A percentile compares a stretch with the other conserved stretches of the same genome.
Evolutionary conservation across 2,113 vertebrate genomes (phyloP).

Genomic region (Neomonachus schauinslandi): DNA sequence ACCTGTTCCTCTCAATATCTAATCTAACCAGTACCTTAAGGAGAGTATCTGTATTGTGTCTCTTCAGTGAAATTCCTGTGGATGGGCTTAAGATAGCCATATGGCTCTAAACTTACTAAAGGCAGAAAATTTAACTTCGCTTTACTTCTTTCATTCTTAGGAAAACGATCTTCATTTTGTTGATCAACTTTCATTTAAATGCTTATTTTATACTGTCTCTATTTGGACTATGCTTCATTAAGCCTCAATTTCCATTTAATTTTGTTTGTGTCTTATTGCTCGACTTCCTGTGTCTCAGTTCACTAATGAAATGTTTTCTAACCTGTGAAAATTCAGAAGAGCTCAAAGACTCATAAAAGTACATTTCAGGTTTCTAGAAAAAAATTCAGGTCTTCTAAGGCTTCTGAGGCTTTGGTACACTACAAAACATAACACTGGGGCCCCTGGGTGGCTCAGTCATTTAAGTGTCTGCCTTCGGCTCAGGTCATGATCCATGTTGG

Average conservation of each 20-base stretch:
- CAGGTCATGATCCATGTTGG: no score
- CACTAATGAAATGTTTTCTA: slow-evolving; percentile 71
- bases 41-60: slow-evolving; percentile 23
- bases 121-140: slow-evolving; percentile 60
- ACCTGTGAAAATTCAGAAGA: slow-evolving; percentile 65
- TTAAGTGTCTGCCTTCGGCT: no score
- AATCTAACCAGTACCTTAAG: slow-evolving; percentile 51
- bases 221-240: slow-evolving; percentile 72
- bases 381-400: neutral
- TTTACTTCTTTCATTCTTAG: slow-evolving; percentile 54
- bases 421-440: neutral
- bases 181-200: slow-evolving; percentile 70
- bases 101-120: slow-evolving; percentile 59
- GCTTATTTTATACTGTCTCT: slow-evolving; percentile 67
- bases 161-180: slow-evolving; percentile 67
- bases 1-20: slow-evolving; percentile 31
- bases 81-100: slow-evolving; percentile 43
- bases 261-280: slow-evolving; percentile 65
- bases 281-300: slow-evolving; percentile 54
- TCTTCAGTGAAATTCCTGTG: slow-evolving; percentile 50
- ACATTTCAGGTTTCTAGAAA: slow-evolving; percentile 51
- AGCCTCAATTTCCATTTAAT: slow-evolving; percentile 66
- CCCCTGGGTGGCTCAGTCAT: no score
- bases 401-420: neutral
- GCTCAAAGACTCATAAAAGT: slow-evolving; percentile 8